These are phyloP conservation scores for Drosophila nigromelanica DNA, from an alignment of 1,140 invertebrate genomes.

Conservation along the genomic window DNA sequence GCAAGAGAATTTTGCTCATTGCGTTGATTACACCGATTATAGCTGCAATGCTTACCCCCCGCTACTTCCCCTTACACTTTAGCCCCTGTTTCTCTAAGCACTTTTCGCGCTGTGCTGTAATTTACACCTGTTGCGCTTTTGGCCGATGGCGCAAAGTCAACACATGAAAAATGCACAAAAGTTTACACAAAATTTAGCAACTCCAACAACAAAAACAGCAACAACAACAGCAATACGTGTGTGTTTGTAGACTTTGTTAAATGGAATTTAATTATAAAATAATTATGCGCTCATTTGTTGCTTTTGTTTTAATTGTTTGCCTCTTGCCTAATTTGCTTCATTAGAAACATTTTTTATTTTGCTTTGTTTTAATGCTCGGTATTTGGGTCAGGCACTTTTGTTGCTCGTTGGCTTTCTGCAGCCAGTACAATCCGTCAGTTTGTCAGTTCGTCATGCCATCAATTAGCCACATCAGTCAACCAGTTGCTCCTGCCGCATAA, in stretches of 20 bases:
- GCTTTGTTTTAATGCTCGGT: constrained; percentile 25
- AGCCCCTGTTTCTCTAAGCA: constrained; percentile 11
- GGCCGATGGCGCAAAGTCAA: constrained; percentile 28
- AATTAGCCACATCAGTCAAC: constrained; percentile 22
- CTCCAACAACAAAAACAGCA: constrained; percentile 5
- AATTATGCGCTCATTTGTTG: constrained; percentile 78
- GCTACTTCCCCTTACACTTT: neutral
- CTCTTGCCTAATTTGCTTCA: constrained; percentile 77
- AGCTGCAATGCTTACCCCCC: constrained; percentile 32
- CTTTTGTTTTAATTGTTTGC: constrained; percentile 78
- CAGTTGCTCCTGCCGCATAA: constrained; percentile 9
- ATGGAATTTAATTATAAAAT: constrained; percentile 81
- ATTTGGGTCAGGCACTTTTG: constrained; percentile 60
- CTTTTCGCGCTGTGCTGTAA: constrained; percentile 46
- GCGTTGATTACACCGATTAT: constrained; percentile 69
- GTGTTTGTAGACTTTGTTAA: constrained; percentile 59
- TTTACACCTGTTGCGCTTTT: constrained; percentile 74
- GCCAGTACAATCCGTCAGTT: constrained; percentile 22
- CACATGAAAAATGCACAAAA: constrained; percentile 51
- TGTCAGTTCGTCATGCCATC: constrained; percentile 30
- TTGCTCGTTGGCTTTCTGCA: constrained; percentile 28
- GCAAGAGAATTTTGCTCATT: constrained; percentile 53
- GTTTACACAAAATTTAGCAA: constrained; percentile 55
- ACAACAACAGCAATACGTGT: neutral
- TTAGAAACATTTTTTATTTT: constrained; percentile 65